A percentile compares a stretch with the other conserved stretches of the same genome.
phyloP scores from a whole-genome alignment of 2,113 vertebrate genomes.

The Gracilinanus agilis region DNA sequence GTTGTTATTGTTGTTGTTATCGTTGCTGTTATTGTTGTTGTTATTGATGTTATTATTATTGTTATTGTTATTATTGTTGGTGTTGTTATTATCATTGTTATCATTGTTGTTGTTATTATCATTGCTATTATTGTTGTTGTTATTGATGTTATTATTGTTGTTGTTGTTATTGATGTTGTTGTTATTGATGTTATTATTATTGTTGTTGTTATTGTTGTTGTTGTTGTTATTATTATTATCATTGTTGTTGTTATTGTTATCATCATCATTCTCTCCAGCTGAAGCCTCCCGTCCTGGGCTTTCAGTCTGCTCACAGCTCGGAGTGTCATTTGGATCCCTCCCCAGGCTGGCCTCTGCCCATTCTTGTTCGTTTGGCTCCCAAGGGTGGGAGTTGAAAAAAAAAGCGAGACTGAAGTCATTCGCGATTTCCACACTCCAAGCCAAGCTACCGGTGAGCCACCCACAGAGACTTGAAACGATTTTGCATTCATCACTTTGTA shows the following conservation, averaged over 20 bases:
- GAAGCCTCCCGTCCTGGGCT: background rate
- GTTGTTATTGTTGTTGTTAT: too few species aligned
- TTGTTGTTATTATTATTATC: too few species aligned
- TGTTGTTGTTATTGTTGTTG: too few species aligned
- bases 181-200: too few species aligned
- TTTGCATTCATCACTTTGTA: constrained; percentile 74
- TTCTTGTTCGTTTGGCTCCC: constrained; percentile 62
- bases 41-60: too few species aligned
- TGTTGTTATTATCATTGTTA: too few species aligned
- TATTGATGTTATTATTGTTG: too few species aligned
- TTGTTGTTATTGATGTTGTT: too few species aligned
- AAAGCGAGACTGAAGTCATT: constrained; percentile 53
- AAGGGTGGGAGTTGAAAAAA: background rate
- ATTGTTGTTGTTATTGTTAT: background rate
- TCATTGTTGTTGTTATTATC: too few species aligned
- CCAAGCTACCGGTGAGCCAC: constrained; percentile 68
- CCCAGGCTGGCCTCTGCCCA: background rate
- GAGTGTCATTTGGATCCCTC: background rate
- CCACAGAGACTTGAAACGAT: constrained; percentile 70
- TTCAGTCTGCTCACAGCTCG: background rate
- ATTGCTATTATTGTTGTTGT: too few species aligned
- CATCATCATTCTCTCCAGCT: background rate
- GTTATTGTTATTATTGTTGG: too few species aligned
- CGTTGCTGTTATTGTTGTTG: too few species aligned
- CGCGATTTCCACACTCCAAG: constrained; percentile 76